Percentiles rank a stretch among this genome's conserved stretches.
Evolutionary conservation across 2,797 vertebrate species (phyloP).

Genomic region (Hypotaenidia philippensis): DNA sequence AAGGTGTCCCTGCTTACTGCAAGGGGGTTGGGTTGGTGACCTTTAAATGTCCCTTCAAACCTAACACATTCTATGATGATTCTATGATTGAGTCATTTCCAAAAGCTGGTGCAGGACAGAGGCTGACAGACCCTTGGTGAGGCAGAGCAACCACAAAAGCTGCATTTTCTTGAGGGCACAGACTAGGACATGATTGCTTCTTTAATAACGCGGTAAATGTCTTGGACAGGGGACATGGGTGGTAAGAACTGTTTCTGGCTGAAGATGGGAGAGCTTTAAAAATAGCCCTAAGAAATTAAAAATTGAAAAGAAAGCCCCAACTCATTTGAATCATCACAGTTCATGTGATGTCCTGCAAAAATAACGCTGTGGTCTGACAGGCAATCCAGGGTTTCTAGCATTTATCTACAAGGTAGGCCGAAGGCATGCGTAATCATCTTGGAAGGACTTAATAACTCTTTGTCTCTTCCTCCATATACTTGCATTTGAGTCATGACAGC

Average conservation of each 20-base stretch:
- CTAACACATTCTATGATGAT: too few relatives aligned
- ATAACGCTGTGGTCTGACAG: background rate
- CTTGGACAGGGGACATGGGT: background rate
- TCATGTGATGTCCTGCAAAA: background rate
- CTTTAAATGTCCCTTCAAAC: too few relatives aligned
- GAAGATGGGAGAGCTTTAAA: background rate
- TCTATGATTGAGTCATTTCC: background rate
- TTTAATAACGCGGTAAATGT: background rate
- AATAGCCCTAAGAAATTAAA: background rate
- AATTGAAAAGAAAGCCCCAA: background rate
- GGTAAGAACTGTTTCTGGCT: background rate
- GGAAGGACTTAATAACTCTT: constrained; percentile 17
- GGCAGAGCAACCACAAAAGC: rapidly evolving
- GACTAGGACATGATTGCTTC: background rate
- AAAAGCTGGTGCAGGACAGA: background rate
- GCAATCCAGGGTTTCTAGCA: background rate
- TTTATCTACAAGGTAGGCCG: background rate
- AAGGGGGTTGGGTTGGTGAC: too few relatives aligned
- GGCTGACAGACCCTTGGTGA: rapidly evolving
- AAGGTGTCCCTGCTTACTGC: too few relatives aligned
- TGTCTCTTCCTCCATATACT: background rate
- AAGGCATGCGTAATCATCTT: constrained; percentile 30
- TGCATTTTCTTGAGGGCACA: background rate
- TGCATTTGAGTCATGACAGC: constrained; percentile 26
- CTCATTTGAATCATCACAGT: background rate